Percentiles rank a stretch among this genome's conserved stretches.
Conservation (phyloP, 1,140 invertebrate species). For the Asobara japonica region DNA sequence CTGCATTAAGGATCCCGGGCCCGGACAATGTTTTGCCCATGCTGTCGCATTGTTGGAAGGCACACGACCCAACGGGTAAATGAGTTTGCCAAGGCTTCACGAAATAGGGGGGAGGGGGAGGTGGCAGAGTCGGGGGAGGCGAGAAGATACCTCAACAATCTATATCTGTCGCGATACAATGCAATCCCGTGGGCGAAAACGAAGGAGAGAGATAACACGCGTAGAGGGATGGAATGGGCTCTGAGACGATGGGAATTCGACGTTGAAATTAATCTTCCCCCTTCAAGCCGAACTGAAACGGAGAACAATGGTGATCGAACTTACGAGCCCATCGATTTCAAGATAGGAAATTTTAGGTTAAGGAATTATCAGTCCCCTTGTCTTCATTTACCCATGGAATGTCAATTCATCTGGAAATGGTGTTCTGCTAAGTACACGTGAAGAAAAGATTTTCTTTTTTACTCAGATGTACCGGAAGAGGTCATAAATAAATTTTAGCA, state of each 20-base stretch:
- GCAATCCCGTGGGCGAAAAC: neutral
- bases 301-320: conserved; percentile 10
- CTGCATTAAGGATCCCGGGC: neutral
- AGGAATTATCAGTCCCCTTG: conserved; percentile 4
- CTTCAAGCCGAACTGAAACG: conserved; percentile 2
- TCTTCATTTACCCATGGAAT: conserved; percentile 1
- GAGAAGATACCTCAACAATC: conserved; percentile 14
- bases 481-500: too few relatives aligned
- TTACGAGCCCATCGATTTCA: neutral
- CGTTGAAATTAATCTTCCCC: conserved; percentile 14
- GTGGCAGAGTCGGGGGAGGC: neutral
- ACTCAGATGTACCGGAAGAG: too few relatives aligned
- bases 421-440: neutral
- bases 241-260: conserved; percentile 16
- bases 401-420: neutral
- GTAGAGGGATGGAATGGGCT: conserved; percentile 6
- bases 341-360: conserved; percentile 3
- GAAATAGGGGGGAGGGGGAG: neutral
- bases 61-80: neutral
- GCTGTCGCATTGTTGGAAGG: conserved; percentile 28
- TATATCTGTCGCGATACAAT: conserved; percentile 38
- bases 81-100: neutral
- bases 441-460: too few relatives aligned
- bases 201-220: neutral
- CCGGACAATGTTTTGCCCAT: conserved; percentile 32